Base-by-base conservation (phyloP, 2,113 vertebrate species). In the Sula dactylatra region DNA sequence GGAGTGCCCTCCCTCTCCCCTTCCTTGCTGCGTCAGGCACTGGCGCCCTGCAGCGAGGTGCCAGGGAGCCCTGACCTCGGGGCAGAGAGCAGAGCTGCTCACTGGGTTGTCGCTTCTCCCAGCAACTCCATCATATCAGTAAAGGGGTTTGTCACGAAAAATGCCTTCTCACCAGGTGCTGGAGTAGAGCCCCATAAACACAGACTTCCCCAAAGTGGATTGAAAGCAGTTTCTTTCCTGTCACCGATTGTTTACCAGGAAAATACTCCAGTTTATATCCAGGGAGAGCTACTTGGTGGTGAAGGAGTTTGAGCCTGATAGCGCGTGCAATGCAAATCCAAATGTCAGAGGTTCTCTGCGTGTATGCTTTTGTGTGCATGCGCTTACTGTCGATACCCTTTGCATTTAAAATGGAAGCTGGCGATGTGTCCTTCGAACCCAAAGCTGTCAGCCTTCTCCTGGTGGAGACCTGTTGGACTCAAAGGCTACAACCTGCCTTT, bases 321-420 rank as follows among this genome's bases (percentile, higher is more conserved):
- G 25, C 0, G 17, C 1, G 0, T 13, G 73, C 47, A 24, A 32
- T 9, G 45, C 76, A 58, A 50, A 67, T 8, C 36, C 31, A 16
- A 3, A 5, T 7, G 11, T 11, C 31, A 4, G 66, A 19, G 32
- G 9, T 20, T 82, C 59, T 59, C 18, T 24, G 6, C 3, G 11
- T 7, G 18, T 4, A 2, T 5, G 77, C 42, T 4, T 50, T 19
- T 34, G 62, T 15, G 47, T 13, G 6, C 13, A 0, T 6, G 36
- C 1, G 2, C 4, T 0, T n/a, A 4, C n/a, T 22, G 32, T 10
- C 6, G 0, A 5, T 32, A 13, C 50, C 42, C n/a, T 70, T 58
- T 52, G 55, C 59, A 5, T 64, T 59, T 29, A 8, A 26, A 26
- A 50, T 7, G 29, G n/a, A 19, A 71, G 50, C 55, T n/a, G 59